Conservation (phyloP, 2,113 vertebrate species). For the Grus americana region DNA sequence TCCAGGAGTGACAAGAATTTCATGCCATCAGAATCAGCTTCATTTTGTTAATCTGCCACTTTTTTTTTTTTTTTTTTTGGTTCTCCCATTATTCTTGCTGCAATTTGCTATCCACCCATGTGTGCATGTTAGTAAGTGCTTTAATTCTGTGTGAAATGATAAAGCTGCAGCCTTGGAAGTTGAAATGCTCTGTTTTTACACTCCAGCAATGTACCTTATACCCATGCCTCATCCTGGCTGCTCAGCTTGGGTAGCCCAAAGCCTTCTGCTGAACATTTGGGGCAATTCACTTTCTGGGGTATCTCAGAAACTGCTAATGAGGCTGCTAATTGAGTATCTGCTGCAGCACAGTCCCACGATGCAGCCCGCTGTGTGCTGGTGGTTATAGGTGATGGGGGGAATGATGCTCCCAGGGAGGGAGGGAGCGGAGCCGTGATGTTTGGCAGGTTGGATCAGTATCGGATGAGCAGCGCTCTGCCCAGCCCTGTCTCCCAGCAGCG, state of each 20-base stretch:
- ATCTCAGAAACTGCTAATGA: background rate
- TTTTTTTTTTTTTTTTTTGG: background rate
- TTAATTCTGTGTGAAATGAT: background rate
- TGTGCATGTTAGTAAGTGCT: background rate
- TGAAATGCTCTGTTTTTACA: background rate
- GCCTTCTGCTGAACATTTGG: background rate
- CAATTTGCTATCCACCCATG: background rate
- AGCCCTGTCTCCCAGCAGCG: background rate
- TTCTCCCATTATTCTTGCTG: background rate
- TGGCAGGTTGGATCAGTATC: background rate
- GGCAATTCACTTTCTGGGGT: background rate
- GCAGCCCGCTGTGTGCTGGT: fast-evolving
- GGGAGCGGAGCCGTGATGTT: background rate
- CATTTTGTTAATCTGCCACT: background rate
- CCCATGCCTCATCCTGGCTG: background rate
- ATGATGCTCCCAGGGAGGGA: fast-evolving
- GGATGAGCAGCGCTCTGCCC: background rate
- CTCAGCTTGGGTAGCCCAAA: background rate
- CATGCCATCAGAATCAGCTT: background rate
- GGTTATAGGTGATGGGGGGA: background rate
- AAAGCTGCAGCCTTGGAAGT: background rate
- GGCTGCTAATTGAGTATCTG: fast-evolving
- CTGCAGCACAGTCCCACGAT: fast-evolving
- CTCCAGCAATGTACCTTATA: background rate
- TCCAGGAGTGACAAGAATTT: background rate